phyloP scores from a whole-genome alignment of 30 jellyfish, hydroid and myxozoan genomes.

The Clytia hemisphaerica region DNA sequence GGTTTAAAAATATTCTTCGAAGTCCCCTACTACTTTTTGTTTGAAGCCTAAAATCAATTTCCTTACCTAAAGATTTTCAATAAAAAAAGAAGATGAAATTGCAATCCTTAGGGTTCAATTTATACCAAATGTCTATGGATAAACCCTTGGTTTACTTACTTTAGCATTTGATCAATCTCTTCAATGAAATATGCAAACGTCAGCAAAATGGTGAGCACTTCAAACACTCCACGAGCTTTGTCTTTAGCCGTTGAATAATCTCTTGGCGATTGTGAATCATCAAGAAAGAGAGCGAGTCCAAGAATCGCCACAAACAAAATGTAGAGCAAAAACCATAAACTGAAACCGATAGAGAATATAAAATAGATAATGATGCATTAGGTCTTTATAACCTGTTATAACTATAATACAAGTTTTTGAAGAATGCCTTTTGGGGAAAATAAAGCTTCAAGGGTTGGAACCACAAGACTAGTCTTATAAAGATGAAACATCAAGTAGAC shows the following conservation, averaged over 20 bases:
- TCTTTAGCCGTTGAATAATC: constrained; percentile 26
- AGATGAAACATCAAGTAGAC: background rate
- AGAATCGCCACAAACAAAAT: constrained; percentile 36
- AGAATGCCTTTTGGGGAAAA: background rate
- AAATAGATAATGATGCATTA: background rate
- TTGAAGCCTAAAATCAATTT: too few relatives aligned
- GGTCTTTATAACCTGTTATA: too few relatives aligned
- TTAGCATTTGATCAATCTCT: constrained; percentile 70
- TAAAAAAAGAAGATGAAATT: background rate
- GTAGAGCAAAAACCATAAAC: constrained; percentile 39
- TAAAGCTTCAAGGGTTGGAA: background rate
- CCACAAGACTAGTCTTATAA: background rate
- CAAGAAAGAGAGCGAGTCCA: constrained; percentile 51
- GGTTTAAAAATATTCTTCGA: too few relatives aligned
- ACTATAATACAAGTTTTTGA: too few relatives aligned
- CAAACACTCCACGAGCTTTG: constrained; percentile 49
- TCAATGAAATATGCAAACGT: constrained; percentile 34
- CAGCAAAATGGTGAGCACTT: constrained; percentile 34
- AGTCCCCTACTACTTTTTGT: too few relatives aligned
- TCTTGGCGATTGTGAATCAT: constrained; percentile 31
- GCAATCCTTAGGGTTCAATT: too few relatives aligned
- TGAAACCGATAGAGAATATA: constrained; percentile 1
- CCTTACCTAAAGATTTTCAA: background rate
- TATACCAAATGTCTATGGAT: background rate
- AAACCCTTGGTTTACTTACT: constrained; percentile 35